A percentile compares a stretch with the other conserved stretches of the same genome.
Conservation (phyloP, 1,140 invertebrate species). For the Euura lappo region DNA sequence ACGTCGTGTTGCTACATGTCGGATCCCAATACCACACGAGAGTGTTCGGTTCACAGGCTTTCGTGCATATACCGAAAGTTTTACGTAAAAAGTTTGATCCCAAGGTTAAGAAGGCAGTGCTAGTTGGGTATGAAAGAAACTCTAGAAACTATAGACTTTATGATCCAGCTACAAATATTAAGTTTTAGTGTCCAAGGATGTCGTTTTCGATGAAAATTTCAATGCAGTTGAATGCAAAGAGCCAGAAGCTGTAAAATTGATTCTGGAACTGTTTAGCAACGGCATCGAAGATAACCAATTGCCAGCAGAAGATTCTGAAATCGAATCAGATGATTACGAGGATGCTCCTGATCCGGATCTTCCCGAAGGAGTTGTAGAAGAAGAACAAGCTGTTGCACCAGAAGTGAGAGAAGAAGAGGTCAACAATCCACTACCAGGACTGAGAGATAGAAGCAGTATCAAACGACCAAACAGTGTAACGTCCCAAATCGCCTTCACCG, state of each 20-base stretch:
- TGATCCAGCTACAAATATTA: constrained; percentile 1
- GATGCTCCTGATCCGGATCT: neutral
- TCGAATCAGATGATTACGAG: neutral
- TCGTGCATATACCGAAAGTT: constrained; percentile 22
- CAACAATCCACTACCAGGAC: neutral
- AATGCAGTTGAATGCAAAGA: too few species aligned
- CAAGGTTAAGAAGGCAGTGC: neutral
- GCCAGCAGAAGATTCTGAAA: neutral
- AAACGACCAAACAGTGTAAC: neutral
- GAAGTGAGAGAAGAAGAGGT: neutral
- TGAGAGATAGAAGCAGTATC: neutral
- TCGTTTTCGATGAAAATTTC: constrained; percentile 14
- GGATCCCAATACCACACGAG: too few species aligned
- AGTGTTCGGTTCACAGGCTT: neutral
- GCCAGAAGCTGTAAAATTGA: too few species aligned
- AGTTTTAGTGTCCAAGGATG: constrained; percentile 11
- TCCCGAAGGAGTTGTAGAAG: neutral
- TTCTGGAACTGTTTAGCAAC: too few species aligned
- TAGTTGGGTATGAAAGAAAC: constrained; percentile 24
- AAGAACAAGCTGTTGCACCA: neutral
- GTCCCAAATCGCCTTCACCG: too few species aligned
- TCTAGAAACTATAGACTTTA: constrained; percentile 22
- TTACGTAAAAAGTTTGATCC: constrained; percentile 21
- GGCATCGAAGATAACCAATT: too few species aligned
- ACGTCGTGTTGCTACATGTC: too few species aligned